Base-by-base conservation (phyloP, 2,797 vertebrate species). In the Delichon dasypus region DNA sequence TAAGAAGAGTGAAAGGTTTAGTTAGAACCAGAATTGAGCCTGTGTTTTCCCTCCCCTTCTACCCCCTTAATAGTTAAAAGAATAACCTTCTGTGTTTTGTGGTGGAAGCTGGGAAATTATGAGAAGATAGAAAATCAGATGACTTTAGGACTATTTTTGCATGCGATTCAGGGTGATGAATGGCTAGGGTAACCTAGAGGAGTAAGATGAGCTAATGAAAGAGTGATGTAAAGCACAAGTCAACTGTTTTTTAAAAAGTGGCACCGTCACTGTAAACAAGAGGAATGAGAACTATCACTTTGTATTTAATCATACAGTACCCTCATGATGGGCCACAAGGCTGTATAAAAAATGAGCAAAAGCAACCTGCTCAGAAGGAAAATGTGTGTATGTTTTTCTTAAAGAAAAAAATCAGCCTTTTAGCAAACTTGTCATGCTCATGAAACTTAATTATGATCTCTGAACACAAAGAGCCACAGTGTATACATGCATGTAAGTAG, bases 231-330 rank as follows among this genome's bases (percentile, higher is more conserved):
- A 97, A 96, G 95, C 2, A 8, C 88, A 91, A 97, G 95, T 96
- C 94, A 97, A 96, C 95, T 90, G 73, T 93, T 96, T 97, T 95
- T 95, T 88, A 92, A 95, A 85, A 97, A 88, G 76, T 75, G 91
- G 76, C 60, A 70, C 88, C 64, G 34, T 96, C 83, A 70, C 81
- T 94, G 94, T 97, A 97, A 98, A 97, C 94, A 97, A 93, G 81
- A 94, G 95, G 96, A 94, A 97, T 95, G 96, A 96, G 97, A 96
- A 76, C 89, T 88, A 91, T 88, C 88, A 81, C 95, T 97, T 95
- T 94, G 82, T 96, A 85, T 96, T 97, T 93, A 78, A 74, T 87
- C 93, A 89, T 85, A 53, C 89, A 62, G 89, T 92, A 89, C 76
- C 64, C 44, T 93, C 90, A 76, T 83, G 73, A 79, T 94, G 92